phyloP scores from a whole-genome alignment of 2,113 vertebrate genomes.

The Paramisgurnus dabryanus region DNA sequence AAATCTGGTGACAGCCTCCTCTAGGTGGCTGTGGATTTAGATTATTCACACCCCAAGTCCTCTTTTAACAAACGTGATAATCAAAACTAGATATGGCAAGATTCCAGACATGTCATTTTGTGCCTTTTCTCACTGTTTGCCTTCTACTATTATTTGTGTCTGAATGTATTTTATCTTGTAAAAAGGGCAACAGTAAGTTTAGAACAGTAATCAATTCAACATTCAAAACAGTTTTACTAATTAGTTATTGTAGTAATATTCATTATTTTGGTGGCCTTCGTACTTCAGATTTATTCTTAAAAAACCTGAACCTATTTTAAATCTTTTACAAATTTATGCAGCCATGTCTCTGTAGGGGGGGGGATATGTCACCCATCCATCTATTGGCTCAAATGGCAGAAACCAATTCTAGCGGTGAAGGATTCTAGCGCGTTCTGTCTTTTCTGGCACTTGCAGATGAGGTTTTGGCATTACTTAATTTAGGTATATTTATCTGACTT shows the following conservation, averaged over 20 bases:
- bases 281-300: slow-evolving; percentile 9
- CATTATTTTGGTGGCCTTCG: slow-evolving; percentile 20
- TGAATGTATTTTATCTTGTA: slow-evolving; percentile 21
- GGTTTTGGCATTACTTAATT: no score
- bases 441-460: no score
- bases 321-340: no score
- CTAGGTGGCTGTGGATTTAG: not conserved
- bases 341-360: no score
- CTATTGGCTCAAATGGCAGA: no score
- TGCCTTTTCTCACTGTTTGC: not conserved
- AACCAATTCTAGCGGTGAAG: no score
- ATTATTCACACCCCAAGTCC: not conserved
- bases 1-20: not conserved
- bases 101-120: not conserved
- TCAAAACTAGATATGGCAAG: not conserved
- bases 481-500: no score
- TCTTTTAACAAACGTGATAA: not conserved
- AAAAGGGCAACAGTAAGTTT: not conserved
- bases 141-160: not conserved
- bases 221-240: slow-evolving; percentile 15
- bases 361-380: no score
- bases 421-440: no score
- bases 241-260: slow-evolving; percentile 32
- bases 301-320: not conserved
- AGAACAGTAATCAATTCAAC: slow-evolving; percentile 5